phyloP scores from a whole-genome alignment of 1,140 invertebrate species.

The Diploscapter pachys region DNA sequence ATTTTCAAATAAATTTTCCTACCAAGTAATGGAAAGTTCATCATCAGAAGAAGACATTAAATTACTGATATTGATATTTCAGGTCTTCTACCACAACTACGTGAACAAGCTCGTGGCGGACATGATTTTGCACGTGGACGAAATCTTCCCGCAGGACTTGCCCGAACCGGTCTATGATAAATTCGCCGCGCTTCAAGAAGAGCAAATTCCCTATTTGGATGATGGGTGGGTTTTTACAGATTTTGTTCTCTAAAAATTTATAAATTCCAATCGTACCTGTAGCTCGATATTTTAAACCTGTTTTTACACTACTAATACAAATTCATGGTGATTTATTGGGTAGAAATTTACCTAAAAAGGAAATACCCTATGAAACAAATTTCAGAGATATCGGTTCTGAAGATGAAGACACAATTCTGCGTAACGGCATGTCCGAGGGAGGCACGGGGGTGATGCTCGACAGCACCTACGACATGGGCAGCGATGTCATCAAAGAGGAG shows the following conservation, averaged over 20 bases:
- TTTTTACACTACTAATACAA: neutral
- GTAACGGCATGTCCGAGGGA: constrained; percentile 7
- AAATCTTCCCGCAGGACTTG: constrained; percentile 48
- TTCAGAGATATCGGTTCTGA: constrained; percentile 17
- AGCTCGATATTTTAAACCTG: constrained; percentile 28
- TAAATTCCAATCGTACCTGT: neutral
- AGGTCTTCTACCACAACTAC: constrained; percentile 57
- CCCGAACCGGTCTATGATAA: constrained; percentile 48
- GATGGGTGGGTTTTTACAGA: constrained; percentile 4
- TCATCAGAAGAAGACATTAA: too few species aligned
- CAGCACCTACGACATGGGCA: constrained; percentile 12
- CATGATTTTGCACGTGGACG: constrained; percentile 52
- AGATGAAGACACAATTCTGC: neutral
- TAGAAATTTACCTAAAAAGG: neutral
- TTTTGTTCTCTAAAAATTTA: constrained; percentile 15
- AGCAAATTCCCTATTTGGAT: constrained; percentile 35
- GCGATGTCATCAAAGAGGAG: too few species aligned
- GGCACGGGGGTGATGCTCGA: constrained; percentile 3
- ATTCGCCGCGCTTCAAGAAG: constrained; percentile 33
- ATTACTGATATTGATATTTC: neutral
- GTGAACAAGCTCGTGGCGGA: constrained; percentile 58
- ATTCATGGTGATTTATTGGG: too few species aligned
- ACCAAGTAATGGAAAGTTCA: too few species aligned
- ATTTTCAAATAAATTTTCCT: too few species aligned
- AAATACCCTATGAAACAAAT: constrained; percentile 17